Evolutionary conservation across 2,888 invertebrate genomes (phyloP), one percentile per base, ranked within the genome.

Genomic region (Gnatocerus cornutus): DNA sequence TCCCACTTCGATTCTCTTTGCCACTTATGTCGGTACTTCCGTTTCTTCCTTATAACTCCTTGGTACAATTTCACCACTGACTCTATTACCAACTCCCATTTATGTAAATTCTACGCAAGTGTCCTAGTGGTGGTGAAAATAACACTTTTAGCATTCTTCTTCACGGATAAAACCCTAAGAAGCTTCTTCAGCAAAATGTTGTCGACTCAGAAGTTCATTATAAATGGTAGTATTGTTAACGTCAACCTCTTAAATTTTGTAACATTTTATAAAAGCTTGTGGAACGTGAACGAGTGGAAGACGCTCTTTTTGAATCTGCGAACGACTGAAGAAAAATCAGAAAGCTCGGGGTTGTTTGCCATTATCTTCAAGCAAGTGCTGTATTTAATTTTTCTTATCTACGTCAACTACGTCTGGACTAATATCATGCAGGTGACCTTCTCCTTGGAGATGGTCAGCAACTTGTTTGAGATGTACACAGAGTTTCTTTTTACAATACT

Each of bases 61-160:
- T 52, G 52, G 52, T 52, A 52, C 30, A 30, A 30, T 13, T 52
- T 52, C 13, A 52, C 12, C 12, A 52, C 2, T 7, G 29, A 52
- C 3, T 41, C 12, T 12, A 3, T 41, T 6, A 2, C 1, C 13
- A 4, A 13, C 3, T 2, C 41, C 1, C 7, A 41, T 6, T 3
- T 41, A 3, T 13, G 41, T 10, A 41, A 12, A 41, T 6, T 41
- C 6, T 12, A 12, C 6, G 13, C 10, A 0, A 0, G 1, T 6
- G 6, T 41, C 10, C 12, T 41, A n/a, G 41, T 41, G 2, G 2
- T 41, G 2, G 3, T 41, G 12, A 41, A 41, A 41, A n/a, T 41
- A 12, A 10, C 6, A n/a, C 12, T n/a, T 2, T 6, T 41, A 6
- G 41, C 10, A 6, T 4, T n/a, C 10, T 12, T n/a, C 12, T 4